Percentiles rank a stretch among this genome's conserved stretches.
phyloP scores from a whole-genome alignment of 2,113 vertebrate genomes.

The Miniopterus natalensis region DNA sequence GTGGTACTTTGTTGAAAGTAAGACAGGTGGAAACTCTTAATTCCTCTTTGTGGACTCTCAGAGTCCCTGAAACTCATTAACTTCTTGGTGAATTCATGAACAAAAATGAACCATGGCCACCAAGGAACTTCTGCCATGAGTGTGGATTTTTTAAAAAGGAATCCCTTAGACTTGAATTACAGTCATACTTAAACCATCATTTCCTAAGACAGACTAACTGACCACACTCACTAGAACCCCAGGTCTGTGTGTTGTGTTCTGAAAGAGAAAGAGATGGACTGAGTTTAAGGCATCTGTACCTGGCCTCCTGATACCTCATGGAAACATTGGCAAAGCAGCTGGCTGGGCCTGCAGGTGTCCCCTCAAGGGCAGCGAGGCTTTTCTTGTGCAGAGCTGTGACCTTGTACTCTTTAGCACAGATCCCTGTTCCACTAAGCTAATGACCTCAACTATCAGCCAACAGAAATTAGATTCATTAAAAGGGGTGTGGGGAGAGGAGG shows the following conservation, averaged over 20 bases:
- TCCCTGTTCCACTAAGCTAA: not conserved
- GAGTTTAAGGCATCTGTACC: not conserved
- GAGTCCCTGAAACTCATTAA: not conserved
- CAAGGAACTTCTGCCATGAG: not conserved
- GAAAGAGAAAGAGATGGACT: not conserved
- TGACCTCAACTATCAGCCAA: slow-evolving; percentile 18
- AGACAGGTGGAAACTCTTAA: not conserved
- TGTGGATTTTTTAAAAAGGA: not conserved
- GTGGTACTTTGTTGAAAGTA: not conserved
- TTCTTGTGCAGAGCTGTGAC: slow-evolving; percentile 41
- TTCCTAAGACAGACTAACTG: not conserved
- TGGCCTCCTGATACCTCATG: not conserved
- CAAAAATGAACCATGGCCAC: not conserved
- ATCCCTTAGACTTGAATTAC: not conserved
- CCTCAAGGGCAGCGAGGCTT: not conserved
- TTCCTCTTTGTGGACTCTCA: not conserved
- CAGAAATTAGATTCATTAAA: slow-evolving; percentile 49
- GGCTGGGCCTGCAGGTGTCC: not conserved
- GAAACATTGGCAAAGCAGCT: slow-evolving; percentile 7
- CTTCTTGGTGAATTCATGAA: not conserved
- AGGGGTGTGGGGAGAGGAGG: not conserved
- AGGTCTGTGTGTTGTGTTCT: not conserved
- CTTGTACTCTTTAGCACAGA: slow-evolving; percentile 54
- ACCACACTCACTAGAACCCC: not conserved
- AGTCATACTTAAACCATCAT: not conserved